These are phyloP conservation scores for Neolamprologus caudopunctatus DNA, from an alignment of 2,113 vertebrate genomes.

Conservation along the genomic window DNA sequence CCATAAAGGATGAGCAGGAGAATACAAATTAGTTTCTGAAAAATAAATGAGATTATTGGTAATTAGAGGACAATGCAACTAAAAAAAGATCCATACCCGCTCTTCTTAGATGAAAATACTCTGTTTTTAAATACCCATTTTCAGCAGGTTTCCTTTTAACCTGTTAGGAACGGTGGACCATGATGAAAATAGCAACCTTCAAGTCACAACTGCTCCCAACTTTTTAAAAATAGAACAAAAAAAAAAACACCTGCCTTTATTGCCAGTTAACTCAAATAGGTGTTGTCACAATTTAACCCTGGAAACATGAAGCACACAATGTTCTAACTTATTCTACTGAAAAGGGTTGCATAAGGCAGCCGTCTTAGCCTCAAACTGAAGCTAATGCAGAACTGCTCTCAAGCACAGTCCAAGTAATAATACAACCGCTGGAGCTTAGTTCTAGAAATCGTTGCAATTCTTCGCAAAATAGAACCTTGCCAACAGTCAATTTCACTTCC, in stretches of 20 bases:
- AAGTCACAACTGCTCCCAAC: neutral
- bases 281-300: neutral
- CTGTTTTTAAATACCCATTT: neutral
- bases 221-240: neutral
- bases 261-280: neutral
- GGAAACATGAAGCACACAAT: neutral
- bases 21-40: conserved; percentile 10
- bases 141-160: neutral
- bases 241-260: neutral
- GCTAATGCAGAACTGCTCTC: neutral
- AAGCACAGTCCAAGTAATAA: neutral
- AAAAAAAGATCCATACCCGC: neutral
- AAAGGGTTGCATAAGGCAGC: neutral
- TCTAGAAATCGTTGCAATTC: neutral
- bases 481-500: neutral
- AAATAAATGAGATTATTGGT: neutral
- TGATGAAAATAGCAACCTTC: neutral
- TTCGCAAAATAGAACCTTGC: neutral
- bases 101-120: neutral
- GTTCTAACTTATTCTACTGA: neutral
- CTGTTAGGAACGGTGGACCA: neutral
- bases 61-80: neutral
- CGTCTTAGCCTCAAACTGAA: neutral
- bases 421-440: neutral
- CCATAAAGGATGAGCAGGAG: conserved; percentile 23